These are phyloP conservation scores for Oxyruncus cristatus DNA, from an alignment of 2,113 vertebrate genomes.

Conservation along the genomic window DNA sequence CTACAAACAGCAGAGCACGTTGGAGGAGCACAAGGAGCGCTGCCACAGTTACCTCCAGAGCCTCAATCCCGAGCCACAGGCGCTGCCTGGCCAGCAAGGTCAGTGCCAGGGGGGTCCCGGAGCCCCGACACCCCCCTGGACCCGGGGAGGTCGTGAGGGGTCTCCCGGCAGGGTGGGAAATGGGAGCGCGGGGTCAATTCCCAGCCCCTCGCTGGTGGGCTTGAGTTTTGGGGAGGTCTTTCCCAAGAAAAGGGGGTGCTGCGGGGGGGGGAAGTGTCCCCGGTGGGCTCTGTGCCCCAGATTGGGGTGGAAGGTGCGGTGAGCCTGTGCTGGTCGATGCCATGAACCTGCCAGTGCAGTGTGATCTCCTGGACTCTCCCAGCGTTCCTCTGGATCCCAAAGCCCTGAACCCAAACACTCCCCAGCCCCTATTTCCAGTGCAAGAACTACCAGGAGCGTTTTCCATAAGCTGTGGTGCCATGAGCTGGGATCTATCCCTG, in stretches of 20 bases:
- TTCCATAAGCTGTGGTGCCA: accelerated
- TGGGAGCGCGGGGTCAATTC: accelerated
- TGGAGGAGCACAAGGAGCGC: slow-evolving; percentile 92
- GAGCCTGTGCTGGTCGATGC: background rate
- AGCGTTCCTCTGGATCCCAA: background rate
- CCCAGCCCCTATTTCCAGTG: accelerated
- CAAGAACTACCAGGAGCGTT: background rate
- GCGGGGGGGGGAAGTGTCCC: background rate
- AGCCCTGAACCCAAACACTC: background rate
- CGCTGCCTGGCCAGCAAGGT: slow-evolving; percentile 75
- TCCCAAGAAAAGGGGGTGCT: background rate
- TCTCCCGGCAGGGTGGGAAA: background rate
- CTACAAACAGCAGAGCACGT: slow-evolving; percentile 93
- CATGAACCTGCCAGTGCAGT: background rate
- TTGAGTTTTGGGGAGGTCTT: background rate
- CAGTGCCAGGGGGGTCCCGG: background rate
- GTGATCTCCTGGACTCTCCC: background rate
- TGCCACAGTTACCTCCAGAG: slow-evolving; percentile 92
- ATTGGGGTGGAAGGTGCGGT: background rate
- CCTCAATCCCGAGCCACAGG: slow-evolving; percentile 80
- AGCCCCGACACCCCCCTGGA: background rate
- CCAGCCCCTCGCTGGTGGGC: background rate
- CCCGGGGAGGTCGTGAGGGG: accelerated
- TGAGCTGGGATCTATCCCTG: background rate
- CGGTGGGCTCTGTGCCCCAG: background rate